These are phyloP conservation scores for Suricata suricatta DNA, from an alignment of 2,113 vertebrate genomes.

Conservation along the genomic window DNA sequence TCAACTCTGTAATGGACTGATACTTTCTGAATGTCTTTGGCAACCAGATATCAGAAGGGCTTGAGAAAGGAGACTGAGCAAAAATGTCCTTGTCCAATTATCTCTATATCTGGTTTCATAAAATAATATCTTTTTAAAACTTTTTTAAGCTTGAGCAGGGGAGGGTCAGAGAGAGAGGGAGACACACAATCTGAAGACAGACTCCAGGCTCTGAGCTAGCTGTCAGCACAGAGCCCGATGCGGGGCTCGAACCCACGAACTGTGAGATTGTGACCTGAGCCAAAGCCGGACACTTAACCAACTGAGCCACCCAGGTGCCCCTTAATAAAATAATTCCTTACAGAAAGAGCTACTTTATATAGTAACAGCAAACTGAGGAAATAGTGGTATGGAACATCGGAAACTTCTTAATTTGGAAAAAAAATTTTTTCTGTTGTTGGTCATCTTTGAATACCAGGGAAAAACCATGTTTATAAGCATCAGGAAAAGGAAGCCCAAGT, in stretches of 20 bases:
- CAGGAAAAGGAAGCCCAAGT: neutral
- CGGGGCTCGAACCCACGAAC: no score
- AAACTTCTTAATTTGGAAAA: neutral
- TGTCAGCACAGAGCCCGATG: no score
- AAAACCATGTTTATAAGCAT: conserved; percentile 34
- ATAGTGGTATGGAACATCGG: neutral
- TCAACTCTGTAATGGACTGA: neutral
- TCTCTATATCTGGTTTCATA: neutral
- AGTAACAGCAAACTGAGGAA: neutral
- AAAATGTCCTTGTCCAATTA: neutral
- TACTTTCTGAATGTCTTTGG: neutral
- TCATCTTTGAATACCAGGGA: neutral
- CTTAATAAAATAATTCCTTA: neutral
- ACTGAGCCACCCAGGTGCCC: no score
- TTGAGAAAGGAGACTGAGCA: neutral
- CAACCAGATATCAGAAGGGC: neutral
- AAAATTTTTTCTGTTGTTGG: neutral
- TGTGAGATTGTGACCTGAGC: no score
- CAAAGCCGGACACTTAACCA: no score
- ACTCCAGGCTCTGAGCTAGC: no score
- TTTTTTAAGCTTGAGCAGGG: no score
- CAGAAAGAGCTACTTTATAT: neutral
- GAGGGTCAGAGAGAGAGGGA: no score
- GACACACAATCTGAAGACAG: no score
- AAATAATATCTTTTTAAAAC: neutral